Percentiles rank a stretch among this genome's conserved stretches.
phyloP scores from a whole-genome alignment of 2,113 vertebrate genomes.

The Tenrec ecaudatus region DNA sequence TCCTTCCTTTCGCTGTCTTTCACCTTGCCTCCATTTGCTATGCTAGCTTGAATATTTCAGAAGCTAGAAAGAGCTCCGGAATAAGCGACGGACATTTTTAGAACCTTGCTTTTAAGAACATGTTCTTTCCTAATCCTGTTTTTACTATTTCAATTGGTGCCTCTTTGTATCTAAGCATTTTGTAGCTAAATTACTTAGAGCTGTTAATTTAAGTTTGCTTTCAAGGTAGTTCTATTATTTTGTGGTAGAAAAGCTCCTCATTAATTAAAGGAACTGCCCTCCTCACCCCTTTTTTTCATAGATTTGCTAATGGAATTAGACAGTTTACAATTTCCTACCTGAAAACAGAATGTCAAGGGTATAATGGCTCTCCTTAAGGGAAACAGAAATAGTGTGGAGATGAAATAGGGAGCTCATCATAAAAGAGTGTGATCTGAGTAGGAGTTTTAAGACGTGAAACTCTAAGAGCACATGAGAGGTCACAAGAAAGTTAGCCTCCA shows the following conservation, averaged over 20 bases:
- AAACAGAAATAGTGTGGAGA: slow-evolving; percentile 64
- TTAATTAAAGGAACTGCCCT: slow-evolving; percentile 83
- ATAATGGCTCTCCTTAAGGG: slow-evolving; percentile 77
- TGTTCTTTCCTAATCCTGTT: not conserved
- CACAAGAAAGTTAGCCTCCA: slow-evolving; percentile 22
- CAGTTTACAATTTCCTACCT: slow-evolving; percentile 71
- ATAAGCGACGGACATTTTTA: not conserved
- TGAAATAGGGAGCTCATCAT: slow-evolving; percentile 63
- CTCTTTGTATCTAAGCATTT: slow-evolving; percentile 27
- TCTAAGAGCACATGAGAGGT: not conserved
- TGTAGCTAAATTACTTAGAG: slow-evolving; percentile 23
- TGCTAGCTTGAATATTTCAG: not conserved
- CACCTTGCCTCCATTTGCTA: not conserved
- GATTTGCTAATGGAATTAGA: slow-evolving; percentile 81
- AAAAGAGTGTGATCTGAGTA: not conserved
- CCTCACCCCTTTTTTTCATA: slow-evolving; percentile 74
- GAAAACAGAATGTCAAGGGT: slow-evolving; percentile 79
- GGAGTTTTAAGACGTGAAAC: slow-evolving; percentile 10
- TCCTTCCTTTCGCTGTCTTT: not conserved
- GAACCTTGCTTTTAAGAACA: not conserved
- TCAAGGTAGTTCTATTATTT: slow-evolving; percentile 77
- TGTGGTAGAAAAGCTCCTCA: slow-evolving; percentile 64
- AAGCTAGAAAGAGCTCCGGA: not conserved
- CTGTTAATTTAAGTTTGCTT: slow-evolving; percentile 70
- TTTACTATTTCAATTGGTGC: not conserved